phyloP scores from a whole-genome alignment of 2,113 vertebrate species.

The Cyrtonyx montezumae region DNA sequence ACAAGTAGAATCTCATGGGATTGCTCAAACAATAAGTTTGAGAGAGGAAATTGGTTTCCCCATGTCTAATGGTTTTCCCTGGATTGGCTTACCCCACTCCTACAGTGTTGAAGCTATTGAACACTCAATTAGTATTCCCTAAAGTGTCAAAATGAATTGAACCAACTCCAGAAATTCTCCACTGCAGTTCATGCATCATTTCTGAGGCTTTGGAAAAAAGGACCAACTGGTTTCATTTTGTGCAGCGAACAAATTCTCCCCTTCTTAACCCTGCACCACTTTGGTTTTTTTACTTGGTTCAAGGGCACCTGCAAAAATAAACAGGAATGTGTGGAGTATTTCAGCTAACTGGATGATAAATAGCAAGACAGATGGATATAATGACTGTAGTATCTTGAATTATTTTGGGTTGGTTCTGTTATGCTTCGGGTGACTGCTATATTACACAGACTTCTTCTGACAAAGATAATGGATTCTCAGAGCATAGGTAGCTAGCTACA shows the following conservation, averaged over 20 bases:
- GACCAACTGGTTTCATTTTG: not conserved
- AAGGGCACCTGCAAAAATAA: conserved; percentile 51
- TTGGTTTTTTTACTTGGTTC: not conserved
- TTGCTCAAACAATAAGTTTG: not conserved
- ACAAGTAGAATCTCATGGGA: conserved; percentile 21
- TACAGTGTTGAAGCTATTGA: not conserved
- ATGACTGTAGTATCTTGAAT: not conserved
- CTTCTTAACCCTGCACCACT: not conserved
- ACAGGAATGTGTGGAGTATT: not conserved
- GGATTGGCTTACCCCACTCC: conserved; percentile 7
- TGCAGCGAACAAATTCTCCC: not conserved
- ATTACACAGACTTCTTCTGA: conserved; percentile 1
- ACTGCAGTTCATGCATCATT: not conserved
- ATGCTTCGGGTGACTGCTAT: conserved; percentile 30
- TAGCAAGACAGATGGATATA: not conserved
- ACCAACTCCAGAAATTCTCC: conserved; percentile 32
- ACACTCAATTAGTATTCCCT: conserved; percentile 31
- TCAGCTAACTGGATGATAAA: conserved; percentile 20
- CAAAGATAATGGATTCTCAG: not conserved
- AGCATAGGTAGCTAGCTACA: not conserved
- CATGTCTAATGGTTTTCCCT: not conserved
- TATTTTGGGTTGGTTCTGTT: conserved; percentile 10
- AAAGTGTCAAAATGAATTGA: conserved; percentile 1
- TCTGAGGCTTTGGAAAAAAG: conserved; percentile 15
- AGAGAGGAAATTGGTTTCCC: conserved; percentile 57